Evolutionary conservation across 2,797 vertebrate species (phyloP), one percentile per base, ranked within the genome.

Genomic region (Falco concolor): DNA sequence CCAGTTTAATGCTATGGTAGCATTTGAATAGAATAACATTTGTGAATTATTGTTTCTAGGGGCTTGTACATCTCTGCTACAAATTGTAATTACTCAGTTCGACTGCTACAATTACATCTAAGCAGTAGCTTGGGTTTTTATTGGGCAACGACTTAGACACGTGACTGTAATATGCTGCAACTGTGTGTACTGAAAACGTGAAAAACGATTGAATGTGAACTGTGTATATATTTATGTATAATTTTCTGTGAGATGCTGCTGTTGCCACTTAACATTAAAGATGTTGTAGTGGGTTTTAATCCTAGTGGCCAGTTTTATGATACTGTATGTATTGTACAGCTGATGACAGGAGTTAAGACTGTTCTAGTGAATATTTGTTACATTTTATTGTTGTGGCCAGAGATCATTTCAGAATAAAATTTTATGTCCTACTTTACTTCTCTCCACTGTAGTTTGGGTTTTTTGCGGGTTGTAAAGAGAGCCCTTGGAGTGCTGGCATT

Each of bases 351-450:
- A 98, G 98, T 98, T 98, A 96, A 98, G 98, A 98, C 98, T 98
- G 98, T 99, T 99, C 98, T 98, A 99, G 99, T 99, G 99, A 99
- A 98, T 98, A 99, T 99, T 99, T 99, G 99, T 99, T 99, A 98
- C 98, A 99, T 98, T 99, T 98, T 99, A 99, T 98, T 99, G 99
- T 99, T 98, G 99, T 99, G 99, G 98, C 98, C 98, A 98, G 98
- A 99, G 98, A 98, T 98, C 98, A 98, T 98, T 98, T 98, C 98
- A 98, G 98, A 98, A 99, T 99, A 99, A 98, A 98, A 98, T 96
- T 98, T 98, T 98, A 98, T 98, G 98, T 98, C 97, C 95, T 98
- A 98, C 97, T 97, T 98, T 97, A 96, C 87, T 95, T 97, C 96
- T 97, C 83, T 98, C 82, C 90, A 89, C 96, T 97, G 86, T 60